phyloP scores from a whole-genome alignment of 2,888 invertebrate species.

The Oligia fasciuncula region DNA sequence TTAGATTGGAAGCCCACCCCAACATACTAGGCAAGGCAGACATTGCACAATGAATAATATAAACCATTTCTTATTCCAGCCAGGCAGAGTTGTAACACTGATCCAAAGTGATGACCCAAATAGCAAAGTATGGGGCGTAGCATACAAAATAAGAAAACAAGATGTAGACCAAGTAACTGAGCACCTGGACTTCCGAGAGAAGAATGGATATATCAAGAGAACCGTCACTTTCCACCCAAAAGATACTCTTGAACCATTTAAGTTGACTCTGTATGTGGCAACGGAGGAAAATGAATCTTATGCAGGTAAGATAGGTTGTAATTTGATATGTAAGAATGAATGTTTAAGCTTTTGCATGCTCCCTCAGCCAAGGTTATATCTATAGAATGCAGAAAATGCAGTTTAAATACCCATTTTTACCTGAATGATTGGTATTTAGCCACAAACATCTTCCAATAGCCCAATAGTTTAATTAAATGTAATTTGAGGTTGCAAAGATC shows the following conservation, averaged over 20 bases:
- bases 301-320: slow-evolving; percentile 83
- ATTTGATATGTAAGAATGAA: neutral
- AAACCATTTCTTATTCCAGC: slow-evolving; percentile 86
- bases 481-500: neutral
- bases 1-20: neutral
- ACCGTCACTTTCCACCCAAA: slow-evolving; percentile 93
- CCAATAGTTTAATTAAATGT: neutral
- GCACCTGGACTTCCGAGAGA: slow-evolving; percentile 97
- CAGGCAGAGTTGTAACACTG: slow-evolving; percentile 97
- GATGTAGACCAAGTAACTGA: slow-evolving; percentile 93
- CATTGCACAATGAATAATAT: neutral
- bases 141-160: slow-evolving; percentile 94
- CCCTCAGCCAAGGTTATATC: neutral
- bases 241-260: slow-evolving; percentile 89
- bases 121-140: slow-evolving; percentile 96
- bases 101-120: slow-evolving; percentile 90
- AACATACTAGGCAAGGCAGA: neutral
- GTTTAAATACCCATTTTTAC: neutral
- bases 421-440: neutral
- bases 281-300: slow-evolving; percentile 95
- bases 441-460: neutral
- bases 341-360: neutral
- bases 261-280: slow-evolving; percentile 95
- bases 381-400: neutral
- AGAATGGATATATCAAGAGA: slow-evolving; percentile 96